Percentiles rank a stretch among this genome's conserved stretches.
Conservation (phyloP, 2,888 invertebrate species). For the Eupithecia tripunctaria region DNA sequence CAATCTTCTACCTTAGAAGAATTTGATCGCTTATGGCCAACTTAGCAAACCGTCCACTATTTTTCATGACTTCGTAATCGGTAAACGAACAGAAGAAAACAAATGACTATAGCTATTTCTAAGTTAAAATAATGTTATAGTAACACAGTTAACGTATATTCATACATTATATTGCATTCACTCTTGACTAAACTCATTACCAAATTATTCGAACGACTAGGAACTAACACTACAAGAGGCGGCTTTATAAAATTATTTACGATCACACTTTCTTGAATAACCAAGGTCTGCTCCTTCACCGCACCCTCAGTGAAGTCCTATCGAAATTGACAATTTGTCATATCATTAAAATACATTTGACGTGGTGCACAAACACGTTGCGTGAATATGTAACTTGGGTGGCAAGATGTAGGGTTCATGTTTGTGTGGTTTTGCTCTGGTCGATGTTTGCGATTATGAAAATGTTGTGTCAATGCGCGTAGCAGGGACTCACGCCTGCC, state of each 20-base stretch:
- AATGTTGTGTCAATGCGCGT: slow-evolving; percentile 63
- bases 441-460: slow-evolving; percentile 68
- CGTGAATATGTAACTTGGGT: slow-evolving; percentile 28
- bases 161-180: background rate
- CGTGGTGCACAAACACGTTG: slow-evolving; percentile 40
- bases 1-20: too few species aligned
- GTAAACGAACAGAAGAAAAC: background rate
- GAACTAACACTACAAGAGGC: slow-evolving; percentile 12
- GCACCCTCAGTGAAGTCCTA: slow-evolving; percentile 43
- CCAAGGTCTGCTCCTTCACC: slow-evolving; percentile 36
- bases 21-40: too few species aligned
- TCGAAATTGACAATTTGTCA: slow-evolving; percentile 46
- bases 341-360: slow-evolving; percentile 45
- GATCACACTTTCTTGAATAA: slow-evolving; percentile 33
- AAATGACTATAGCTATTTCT: background rate
- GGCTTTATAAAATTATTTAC: slow-evolving; percentile 23
- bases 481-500: slow-evolving; percentile 43
- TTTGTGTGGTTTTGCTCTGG: slow-evolving; percentile 33
- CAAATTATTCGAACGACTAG: background rate
- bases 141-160: background rate
- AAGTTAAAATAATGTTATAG: background rate
- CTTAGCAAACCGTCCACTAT: too few species aligned
- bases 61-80: too few species aligned
- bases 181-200: background rate
- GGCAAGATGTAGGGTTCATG: slow-evolving; percentile 21